These are phyloP conservation scores for Polyommatus icarus DNA, from an alignment of 2,888 invertebrate species.

Conservation along the genomic window DNA sequence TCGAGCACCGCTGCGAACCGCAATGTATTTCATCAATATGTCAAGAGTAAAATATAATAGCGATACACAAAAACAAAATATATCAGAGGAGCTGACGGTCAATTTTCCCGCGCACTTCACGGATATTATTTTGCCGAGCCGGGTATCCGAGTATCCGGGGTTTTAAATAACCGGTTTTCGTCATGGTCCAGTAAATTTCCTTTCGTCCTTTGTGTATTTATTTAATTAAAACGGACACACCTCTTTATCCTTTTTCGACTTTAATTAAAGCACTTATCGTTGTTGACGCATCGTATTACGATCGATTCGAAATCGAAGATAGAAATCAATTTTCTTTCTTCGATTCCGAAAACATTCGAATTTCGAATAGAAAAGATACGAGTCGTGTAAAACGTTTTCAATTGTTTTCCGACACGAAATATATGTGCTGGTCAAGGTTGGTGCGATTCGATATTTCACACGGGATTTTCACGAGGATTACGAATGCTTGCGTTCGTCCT, in stretches of 20 bases:
- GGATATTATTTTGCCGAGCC: slow-evolving; percentile 19
- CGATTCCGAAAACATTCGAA: not conserved
- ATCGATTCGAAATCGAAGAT: not conserved
- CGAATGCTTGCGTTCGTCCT: not conserved
- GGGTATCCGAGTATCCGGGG: slow-evolving; percentile 21
- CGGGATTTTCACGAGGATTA: not conserved
- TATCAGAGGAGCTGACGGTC: slow-evolving; percentile 24
- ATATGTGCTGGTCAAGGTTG: slow-evolving; percentile 10
- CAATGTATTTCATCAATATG: slow-evolving; percentile 19
- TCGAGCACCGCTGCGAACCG: slow-evolving; percentile 8
- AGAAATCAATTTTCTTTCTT: not conserved
- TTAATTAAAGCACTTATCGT: not conserved
- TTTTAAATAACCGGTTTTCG: slow-evolving; percentile 39
- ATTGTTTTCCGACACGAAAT: slow-evolving; percentile 13
- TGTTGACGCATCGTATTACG: not conserved
- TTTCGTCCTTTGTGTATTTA: slow-evolving; percentile 13
- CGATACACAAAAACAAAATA: slow-evolving; percentile 13
- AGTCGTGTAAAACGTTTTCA: not conserved
- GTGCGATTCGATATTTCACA: not conserved
- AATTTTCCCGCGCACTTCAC: slow-evolving; percentile 32
- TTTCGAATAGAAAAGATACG: not conserved
- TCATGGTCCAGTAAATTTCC: slow-evolving; percentile 36
- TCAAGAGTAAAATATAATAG: slow-evolving; percentile 20
- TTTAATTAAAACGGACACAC: slow-evolving; percentile 20
- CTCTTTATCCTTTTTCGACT: not conserved